Conservation (phyloP, 2,888 invertebrate species). For the Conomelus anceps region DNA sequence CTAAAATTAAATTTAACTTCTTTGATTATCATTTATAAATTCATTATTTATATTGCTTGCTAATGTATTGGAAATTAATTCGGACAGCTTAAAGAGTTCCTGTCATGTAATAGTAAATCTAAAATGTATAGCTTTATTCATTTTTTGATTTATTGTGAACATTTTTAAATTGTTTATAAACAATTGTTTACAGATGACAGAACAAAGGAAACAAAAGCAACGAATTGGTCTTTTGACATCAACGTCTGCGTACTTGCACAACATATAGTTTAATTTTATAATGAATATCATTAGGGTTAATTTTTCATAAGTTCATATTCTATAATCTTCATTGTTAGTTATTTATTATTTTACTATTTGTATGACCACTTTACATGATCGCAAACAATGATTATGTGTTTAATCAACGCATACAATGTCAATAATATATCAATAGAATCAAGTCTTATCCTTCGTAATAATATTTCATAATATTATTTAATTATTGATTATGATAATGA, state of each 20-base stretch:
- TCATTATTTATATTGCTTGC: no score
- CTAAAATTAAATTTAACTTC: no score
- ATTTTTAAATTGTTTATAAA: slow-evolving; percentile 14
- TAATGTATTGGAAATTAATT: no score
- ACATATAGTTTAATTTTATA: slow-evolving; percentile 6
- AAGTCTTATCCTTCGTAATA: not conserved
- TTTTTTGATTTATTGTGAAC: no score
- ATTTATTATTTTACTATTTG: not conserved
- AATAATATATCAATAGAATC: not conserved
- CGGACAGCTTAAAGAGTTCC: no score
- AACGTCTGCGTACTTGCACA: slow-evolving; percentile 52
- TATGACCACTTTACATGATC: not conserved
- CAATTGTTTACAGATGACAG: slow-evolving; percentile 66
- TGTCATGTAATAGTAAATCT: no score
- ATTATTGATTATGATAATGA: not conserved
- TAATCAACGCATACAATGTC: not conserved
- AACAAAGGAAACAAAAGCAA: slow-evolving; percentile 91
- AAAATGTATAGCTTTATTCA: no score
- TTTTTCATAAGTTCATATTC: not conserved
- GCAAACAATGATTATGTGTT: not conserved
- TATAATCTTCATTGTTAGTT: not conserved
- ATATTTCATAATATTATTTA: not conserved
- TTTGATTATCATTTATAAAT: no score
- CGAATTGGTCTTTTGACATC: slow-evolving; percentile 79
- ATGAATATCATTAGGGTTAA: not conserved